phyloP scores from a whole-genome alignment of 2,113 vertebrate genomes.

The Talpa occidentalis region DNA sequence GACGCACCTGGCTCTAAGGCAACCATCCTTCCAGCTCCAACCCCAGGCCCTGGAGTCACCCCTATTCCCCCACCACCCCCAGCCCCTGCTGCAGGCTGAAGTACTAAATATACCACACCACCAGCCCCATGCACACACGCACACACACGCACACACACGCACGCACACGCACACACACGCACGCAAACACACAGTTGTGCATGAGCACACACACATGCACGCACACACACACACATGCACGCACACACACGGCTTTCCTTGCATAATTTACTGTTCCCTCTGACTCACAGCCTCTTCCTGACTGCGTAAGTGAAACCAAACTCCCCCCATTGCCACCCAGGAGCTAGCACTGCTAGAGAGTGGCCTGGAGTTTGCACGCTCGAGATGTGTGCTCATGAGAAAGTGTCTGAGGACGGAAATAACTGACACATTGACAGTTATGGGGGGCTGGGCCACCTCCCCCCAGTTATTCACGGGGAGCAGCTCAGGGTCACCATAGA shows the following conservation, averaged over 20 bases:
- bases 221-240: background rate
- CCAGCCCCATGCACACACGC: background rate
- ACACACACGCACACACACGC: background rate
- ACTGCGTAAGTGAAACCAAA: constrained; percentile 35
- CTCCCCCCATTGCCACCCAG: constrained; percentile 14
- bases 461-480: constrained; percentile 73
- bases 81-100: background rate
- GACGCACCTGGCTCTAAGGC: background rate
- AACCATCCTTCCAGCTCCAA: no score
- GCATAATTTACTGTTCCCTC: constrained; percentile 36
- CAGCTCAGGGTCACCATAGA: constrained; percentile 81
- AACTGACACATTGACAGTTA: constrained; percentile 56
- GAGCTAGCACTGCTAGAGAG: constrained; percentile 33
- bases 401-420: constrained; percentile 61
- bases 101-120: constrained; percentile 19
- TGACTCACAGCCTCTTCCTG: constrained; percentile 57
- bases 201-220: no score
- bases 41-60: background rate
- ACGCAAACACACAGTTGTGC: no score
- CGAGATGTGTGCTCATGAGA: constrained; percentile 67
- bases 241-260: background rate
- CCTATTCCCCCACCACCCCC: background rate
- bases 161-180: background rate
- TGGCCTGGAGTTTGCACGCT: constrained; percentile 53
- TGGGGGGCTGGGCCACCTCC: constrained; percentile 57